Percentiles rank a stretch among this genome's conserved stretches.
Conservation (phyloP, 2,888 invertebrate species). For the Trissolcus brochymenae region DNA sequence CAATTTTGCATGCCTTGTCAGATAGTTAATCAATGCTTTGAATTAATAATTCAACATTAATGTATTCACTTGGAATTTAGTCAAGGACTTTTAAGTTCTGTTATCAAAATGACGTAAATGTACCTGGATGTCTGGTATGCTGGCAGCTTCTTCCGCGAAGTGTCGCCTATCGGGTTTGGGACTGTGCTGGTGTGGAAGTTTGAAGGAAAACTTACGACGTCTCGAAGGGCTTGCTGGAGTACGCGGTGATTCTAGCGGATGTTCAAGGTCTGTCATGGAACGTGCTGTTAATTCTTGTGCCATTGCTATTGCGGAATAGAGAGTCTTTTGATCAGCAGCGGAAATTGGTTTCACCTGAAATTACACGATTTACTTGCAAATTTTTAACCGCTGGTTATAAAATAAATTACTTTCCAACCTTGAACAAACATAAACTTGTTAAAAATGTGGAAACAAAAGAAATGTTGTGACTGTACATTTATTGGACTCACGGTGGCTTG, state of each 20-base stretch:
- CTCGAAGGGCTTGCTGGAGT: slow-evolving; percentile 78
- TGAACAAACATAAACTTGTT: slow-evolving; percentile 20
- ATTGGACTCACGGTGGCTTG: slow-evolving; percentile 78
- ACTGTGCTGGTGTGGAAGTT: slow-evolving; percentile 81
- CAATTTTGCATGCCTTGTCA: too few relatives aligned
- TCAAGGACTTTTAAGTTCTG: neutral
- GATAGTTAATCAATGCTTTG: neutral
- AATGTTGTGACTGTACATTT: slow-evolving; percentile 70
- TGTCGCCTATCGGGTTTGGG: slow-evolving; percentile 87
- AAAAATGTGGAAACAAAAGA: slow-evolving; percentile 56
- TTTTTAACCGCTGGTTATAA: slow-evolving; percentile 3
- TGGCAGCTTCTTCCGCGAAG: slow-evolving; percentile 92
- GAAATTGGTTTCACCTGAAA: slow-evolving; percentile 91
- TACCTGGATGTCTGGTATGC: slow-evolving; percentile 93
- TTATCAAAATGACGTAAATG: slow-evolving; percentile 61
- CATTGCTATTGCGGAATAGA: slow-evolving; percentile 94
- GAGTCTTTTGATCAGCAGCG: slow-evolving; percentile 91
- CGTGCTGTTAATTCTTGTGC: slow-evolving; percentile 91
- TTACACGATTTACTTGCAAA: slow-evolving; percentile 21
- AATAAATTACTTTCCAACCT: slow-evolving; percentile 16
- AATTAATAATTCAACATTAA: too few relatives aligned
- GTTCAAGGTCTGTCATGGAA: slow-evolving; percentile 75
- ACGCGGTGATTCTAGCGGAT: slow-evolving; percentile 75
- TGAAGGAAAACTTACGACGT: slow-evolving; percentile 88
- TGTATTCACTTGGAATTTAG: too few relatives aligned